Percentiles rank a stretch among this genome's conserved stretches.
These are phyloP conservation scores for Drosophila koepferae DNA, from an alignment of 2,888 invertebrate genomes.

Conservation along the genomic window DNA sequence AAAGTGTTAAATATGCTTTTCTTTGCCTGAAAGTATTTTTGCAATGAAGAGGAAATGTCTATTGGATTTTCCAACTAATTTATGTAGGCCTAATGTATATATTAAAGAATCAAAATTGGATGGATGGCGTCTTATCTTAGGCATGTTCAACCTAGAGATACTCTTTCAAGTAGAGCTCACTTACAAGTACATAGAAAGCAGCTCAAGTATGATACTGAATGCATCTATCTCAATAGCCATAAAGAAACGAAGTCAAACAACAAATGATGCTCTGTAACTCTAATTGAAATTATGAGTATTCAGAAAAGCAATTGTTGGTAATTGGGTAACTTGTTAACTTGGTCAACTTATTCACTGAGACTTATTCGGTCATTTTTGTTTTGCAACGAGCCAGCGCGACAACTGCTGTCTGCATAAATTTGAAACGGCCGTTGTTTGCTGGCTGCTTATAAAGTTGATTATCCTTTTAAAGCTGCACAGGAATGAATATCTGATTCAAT, in stretches of 20 bases:
- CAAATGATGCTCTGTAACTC: neutral
- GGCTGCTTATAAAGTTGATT: slow-evolving; percentile 73
- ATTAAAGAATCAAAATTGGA: neutral
- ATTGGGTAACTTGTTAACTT: slow-evolving; percentile 27
- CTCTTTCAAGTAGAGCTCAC: neutral
- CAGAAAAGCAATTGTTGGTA: slow-evolving; percentile 15
- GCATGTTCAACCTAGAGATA: neutral
- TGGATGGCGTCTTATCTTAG: neutral
- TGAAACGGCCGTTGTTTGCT: slow-evolving; percentile 28
- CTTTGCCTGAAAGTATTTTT: too few relatives aligned
- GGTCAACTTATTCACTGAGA: slow-evolving; percentile 25
- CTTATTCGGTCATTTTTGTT: slow-evolving; percentile 54
- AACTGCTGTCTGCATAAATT: slow-evolving; percentile 66
- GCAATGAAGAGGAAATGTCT: neutral
- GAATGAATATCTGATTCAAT: slow-evolving; percentile 81
- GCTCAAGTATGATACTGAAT: neutral
- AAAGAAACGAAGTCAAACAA: neutral
- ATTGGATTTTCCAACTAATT: neutral
- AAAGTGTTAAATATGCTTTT: neutral
- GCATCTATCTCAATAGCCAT: neutral
- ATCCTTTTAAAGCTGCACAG: slow-evolving; percentile 76
- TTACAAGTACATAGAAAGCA: neutral
- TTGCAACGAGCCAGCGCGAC: slow-evolving; percentile 22
- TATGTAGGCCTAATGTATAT: neutral
- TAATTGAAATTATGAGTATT: neutral